These are phyloP conservation scores for Drosophila acutilabella DNA, from an alignment of 2,888 invertebrate genomes.

Conservation along the genomic window DNA sequence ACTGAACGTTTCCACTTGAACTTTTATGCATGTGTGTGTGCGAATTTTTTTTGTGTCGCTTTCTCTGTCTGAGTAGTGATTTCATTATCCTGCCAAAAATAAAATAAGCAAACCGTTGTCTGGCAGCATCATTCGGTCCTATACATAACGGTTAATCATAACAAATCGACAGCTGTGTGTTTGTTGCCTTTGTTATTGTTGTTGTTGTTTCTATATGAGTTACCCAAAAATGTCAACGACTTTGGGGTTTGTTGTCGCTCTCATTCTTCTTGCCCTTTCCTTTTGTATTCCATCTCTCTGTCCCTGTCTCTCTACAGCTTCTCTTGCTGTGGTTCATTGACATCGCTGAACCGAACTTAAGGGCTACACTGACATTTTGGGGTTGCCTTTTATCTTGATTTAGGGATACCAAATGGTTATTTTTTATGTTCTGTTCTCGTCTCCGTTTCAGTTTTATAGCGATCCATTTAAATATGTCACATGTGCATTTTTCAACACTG, in stretches of 20 bases:
- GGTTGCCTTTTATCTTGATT: constrained; percentile 31
- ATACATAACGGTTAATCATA: constrained; percentile 63
- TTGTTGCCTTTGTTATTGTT: constrained; percentile 16
- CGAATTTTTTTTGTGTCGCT: not conserved
- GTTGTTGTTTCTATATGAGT: constrained; percentile 15
- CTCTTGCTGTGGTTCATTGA: constrained; percentile 37
- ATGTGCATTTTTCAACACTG: constrained; percentile 29
- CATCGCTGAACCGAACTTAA: constrained; percentile 33
- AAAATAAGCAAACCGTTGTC: constrained; percentile 3
- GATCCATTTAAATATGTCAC: constrained; percentile 18
- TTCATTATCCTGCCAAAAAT: constrained; percentile 33
- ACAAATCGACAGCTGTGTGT: constrained; percentile 56
- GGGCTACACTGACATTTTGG: constrained; percentile 35
- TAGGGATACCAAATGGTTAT: constrained; percentile 26
- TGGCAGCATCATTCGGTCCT: constrained; percentile 6
- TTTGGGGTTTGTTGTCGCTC: constrained; percentile 23
- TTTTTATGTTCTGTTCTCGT: constrained; percentile 9
- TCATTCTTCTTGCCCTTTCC: not conserved
- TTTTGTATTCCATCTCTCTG: not conserved
- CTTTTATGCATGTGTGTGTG: constrained; percentile 3
- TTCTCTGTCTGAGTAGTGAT: constrained; percentile 35
- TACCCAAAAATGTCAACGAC: constrained; percentile 64
- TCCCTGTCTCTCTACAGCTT: constrained; percentile 7
- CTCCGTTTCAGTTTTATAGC: constrained; percentile 2
- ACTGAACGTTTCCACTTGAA: constrained; percentile 18